These are phyloP conservation scores for Melanotaenia trifasciata DNA, from an alignment of 2,797 vertebrate genomes.

Conservation along the genomic window DNA sequence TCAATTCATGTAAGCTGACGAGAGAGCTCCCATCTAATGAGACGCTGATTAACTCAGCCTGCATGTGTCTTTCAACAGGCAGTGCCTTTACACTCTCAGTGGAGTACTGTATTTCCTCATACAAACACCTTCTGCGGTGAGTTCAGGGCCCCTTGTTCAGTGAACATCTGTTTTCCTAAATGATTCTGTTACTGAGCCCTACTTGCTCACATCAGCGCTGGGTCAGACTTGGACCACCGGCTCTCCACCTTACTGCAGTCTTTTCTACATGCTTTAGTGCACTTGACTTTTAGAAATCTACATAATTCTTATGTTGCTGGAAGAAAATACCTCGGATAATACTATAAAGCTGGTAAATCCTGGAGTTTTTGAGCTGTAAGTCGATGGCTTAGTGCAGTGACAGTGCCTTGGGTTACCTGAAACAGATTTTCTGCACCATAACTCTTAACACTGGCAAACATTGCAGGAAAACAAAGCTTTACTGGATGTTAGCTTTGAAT, in stretches of 20 bases:
- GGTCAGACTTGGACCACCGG: conserved; percentile 66
- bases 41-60: conserved; percentile 60
- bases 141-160: conserved; percentile 71
- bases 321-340: neutral
- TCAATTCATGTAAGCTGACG: conserved; percentile 51
- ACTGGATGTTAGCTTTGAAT: conserved; percentile 50
- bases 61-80: conserved; percentile 73
- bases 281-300: conserved; percentile 35
- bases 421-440: conserved; percentile 42
- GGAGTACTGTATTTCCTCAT: conserved; percentile 81
- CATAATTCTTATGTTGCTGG: conserved; percentile 45
- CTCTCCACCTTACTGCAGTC: conserved; percentile 58
- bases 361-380: conserved; percentile 25
- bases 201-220: conserved; percentile 56
- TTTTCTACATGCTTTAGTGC: conserved; percentile 44
- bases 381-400: conserved; percentile 32
- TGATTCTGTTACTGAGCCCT: conserved; percentile 77
- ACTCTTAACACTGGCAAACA: conserved; percentile 61
- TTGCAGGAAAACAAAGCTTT: conserved; percentile 59
- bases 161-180: conserved; percentile 83
- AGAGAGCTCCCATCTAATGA: conserved; percentile 60
- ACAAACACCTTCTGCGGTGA: conserved; percentile 75
- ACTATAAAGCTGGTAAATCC: conserved; percentile 38
- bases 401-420: conserved; percentile 43
- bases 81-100: conserved; percentile 63